A percentile compares a stretch with the other conserved stretches of the same genome.
Evolutionary conservation across 2,888 invertebrate genomes (phyloP).

Genomic region (Drosophila prolongata): DNA sequence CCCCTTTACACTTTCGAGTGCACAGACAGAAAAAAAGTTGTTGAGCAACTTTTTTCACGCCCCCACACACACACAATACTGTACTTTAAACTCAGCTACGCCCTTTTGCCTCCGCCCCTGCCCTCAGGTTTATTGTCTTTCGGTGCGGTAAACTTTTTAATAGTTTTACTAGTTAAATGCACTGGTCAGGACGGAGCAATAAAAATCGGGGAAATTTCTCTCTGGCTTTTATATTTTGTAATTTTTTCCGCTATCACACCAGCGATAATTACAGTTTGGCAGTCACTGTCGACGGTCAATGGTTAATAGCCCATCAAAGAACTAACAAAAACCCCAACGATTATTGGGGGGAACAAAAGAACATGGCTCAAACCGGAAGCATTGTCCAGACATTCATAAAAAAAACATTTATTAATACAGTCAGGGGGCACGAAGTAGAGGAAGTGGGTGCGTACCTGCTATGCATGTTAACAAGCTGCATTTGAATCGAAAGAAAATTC

Average conservation of each 20-base stretch:
- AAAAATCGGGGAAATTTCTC: constrained; percentile 21
- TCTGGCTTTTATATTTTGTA: constrained; percentile 3
- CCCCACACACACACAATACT: constrained; percentile 21
- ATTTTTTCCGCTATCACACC: constrained; percentile 4
- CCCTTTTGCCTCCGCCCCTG: background rate
- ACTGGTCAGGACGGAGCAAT: constrained; percentile 16
- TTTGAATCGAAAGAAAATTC: background rate
- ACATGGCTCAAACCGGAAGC: constrained; percentile 57
- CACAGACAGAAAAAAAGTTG: constrained; percentile 53
- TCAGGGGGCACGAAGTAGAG: background rate
- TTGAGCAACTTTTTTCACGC: constrained; percentile 51
- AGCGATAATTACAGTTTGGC: constrained; percentile 11
- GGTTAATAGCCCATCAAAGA: constrained; percentile 30
- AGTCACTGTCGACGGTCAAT: constrained; percentile 7
- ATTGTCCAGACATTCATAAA: constrained; percentile 52
- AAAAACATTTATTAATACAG: constrained; percentile 29
- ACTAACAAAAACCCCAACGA: constrained; percentile 7
- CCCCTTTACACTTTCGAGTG: constrained; percentile 33
- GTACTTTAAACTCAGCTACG: constrained; percentile 13
- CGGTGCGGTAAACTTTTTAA: constrained; percentile 22
- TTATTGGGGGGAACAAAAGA: constrained; percentile 17
- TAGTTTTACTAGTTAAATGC: constrained; percentile 28
- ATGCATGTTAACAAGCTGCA: constrained; percentile 61
- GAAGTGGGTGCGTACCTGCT: constrained; percentile 38
- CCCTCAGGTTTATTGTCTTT: constrained; percentile 8